Base-by-base conservation (phyloP, 2,888 invertebrate species). In the Nephrotoma guestfalica region DNA sequence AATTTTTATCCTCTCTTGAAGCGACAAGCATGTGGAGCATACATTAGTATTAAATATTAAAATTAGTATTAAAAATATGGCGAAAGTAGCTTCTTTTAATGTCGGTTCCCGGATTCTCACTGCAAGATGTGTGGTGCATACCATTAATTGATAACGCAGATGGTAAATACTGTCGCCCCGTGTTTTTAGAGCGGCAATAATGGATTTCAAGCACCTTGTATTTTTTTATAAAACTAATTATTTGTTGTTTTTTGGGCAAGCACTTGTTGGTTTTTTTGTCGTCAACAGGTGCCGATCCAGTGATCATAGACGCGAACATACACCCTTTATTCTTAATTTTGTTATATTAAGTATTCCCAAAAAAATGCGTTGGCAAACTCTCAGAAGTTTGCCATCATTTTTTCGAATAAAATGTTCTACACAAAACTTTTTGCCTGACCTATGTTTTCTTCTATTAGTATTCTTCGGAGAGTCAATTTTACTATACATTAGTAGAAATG, bases 31-130 rank as follows among this genome's bases (percentile, higher is more conserved):
- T 15, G 45, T 87, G 11, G 87, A 88, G 83, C 88, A 88, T 30
- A 86, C 86, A 41, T 88, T 88, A 4, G 88, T 87, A 88, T 83
- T 88, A 88, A 83, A 89, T 84, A 87, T 88, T 88, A 87, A 87
- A 88, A 41, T 88, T 87, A 57, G 84, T 51, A 57, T 87, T 87
- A 83, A 88, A 88, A 87, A 86, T 87, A 41, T 85, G n/a, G n/a
- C 84, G 86, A 88, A 88, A 86, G 57, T 88, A 40, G 86, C n/a
- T 86, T 85, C 47, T 15, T 85, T 87, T 87, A 84, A 88, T 88
- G 57, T 87, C 51, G 18, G 47, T 57, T 2, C 5, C 45, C 45
- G 45, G 11, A n/a, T n/a, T n/a, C n/a, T n/a, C n/a, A n/a, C n/a
- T n/a, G n/a, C n/a, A n/a, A n/a, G n/a, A n/a, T n/a, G n/a, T n/a